Percentiles rank a stretch among this genome's conserved stretches.
Conservation (phyloP, 2,888 invertebrate species). For the Cylindroiulus punctatus region DNA sequence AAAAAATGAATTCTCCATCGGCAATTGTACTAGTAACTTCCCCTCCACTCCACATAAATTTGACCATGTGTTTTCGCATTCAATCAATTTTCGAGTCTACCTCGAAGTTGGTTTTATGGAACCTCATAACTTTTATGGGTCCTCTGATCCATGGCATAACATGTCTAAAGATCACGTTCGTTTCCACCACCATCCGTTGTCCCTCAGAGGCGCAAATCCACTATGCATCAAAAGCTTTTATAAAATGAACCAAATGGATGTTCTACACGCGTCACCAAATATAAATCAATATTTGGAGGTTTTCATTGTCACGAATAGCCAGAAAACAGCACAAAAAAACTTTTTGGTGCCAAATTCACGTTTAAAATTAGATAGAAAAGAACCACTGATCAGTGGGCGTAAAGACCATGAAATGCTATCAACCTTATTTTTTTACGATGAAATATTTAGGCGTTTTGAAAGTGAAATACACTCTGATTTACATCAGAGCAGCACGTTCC, state of each 20-base stretch:
- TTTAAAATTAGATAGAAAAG: conserved; percentile 9
- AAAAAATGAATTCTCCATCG: too few relatives aligned
- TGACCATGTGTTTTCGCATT: too few relatives aligned
- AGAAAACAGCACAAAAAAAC: not conserved
- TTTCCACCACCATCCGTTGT: not conserved
- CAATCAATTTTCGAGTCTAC: too few relatives aligned
- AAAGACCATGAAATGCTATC: not conserved
- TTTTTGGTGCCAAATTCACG: not conserved
- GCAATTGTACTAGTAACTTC: too few relatives aligned
- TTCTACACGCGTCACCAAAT: conserved; percentile 14
- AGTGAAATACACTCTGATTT: not conserved
- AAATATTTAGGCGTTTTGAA: not conserved
- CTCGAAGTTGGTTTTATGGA: not conserved
- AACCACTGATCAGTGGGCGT: not conserved
- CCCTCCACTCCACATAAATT: too few relatives aligned
- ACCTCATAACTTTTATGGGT: conserved; percentile 17
- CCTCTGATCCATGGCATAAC: conserved; percentile 10
- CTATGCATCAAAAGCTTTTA: not conserved
- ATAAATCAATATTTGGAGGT: conserved; percentile 5
- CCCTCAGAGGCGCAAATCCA: not conserved
- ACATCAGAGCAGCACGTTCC: not conserved
- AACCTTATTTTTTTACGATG: not conserved
- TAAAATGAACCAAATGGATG: not conserved
- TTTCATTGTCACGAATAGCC: not conserved
- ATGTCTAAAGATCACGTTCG: not conserved